Evolutionary conservation across 2,113 vertebrate species (phyloP).

Genomic region (Equus quagga): DNA sequence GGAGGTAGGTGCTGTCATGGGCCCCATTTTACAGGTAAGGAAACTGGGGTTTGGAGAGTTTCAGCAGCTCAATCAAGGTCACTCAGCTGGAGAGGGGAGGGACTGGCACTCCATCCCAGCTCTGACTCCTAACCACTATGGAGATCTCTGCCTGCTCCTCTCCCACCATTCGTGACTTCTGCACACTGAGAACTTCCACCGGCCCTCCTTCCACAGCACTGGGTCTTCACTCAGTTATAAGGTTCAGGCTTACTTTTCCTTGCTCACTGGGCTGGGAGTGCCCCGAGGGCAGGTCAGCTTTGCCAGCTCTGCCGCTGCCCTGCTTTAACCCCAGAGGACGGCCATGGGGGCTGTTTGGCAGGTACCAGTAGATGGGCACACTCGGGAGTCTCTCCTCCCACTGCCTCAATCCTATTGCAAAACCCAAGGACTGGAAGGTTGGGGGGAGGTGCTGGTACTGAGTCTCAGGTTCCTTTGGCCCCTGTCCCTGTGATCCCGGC

Average conservation of each 20-base stretch:
- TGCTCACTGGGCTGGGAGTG: background rate
- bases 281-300: background rate
- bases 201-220: too few species aligned
- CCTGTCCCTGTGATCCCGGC: background rate
- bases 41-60: background rate
- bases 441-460: background rate
- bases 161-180: background rate
- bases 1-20: background rate
- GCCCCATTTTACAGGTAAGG: background rate
- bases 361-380: background rate
- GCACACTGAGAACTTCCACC: background rate
- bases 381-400: background rate
- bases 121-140: rapidly evolving
- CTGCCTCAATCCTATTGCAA: background rate
- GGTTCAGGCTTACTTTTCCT: background rate
- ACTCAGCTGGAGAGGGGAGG: background rate
- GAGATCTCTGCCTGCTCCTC: too few species aligned
- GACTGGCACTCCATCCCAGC: too few species aligned
- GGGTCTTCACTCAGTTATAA: background rate
- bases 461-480: background rate
- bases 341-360: background rate
- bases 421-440: background rate
- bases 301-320: background rate
- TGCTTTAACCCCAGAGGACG: background rate
- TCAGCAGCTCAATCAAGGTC: background rate